These are phyloP conservation scores for Meganola albula DNA, from an alignment of 2,888 invertebrate genomes.

Conservation along the genomic window DNA sequence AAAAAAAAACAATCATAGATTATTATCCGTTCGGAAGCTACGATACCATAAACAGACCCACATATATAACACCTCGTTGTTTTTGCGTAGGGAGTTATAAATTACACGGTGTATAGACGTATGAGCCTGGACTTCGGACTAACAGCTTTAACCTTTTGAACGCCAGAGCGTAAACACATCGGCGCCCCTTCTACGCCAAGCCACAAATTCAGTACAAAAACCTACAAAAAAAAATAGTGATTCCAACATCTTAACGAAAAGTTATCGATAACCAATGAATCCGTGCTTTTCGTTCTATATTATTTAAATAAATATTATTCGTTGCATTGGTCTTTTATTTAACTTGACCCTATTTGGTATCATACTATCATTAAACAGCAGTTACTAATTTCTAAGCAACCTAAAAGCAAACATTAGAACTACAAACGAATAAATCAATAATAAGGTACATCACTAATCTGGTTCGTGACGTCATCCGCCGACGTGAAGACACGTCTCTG, in stretches of 20 bases:
- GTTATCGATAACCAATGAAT: constrained; percentile 8
- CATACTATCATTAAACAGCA: constrained; percentile 6
- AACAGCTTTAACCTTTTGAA: constrained; percentile 1
- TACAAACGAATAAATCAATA: constrained; percentile 6
- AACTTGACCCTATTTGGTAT: constrained; percentile 4
- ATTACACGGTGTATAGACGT: no score
- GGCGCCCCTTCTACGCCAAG: constrained; percentile 4
- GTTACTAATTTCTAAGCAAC: constrained; percentile 5
- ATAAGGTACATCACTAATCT: constrained; percentile 4
- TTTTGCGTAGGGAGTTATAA: no score
- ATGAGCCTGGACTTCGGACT: no score
- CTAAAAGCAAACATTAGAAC: constrained; percentile 5
- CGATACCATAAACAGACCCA: no score
- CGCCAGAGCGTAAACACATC: constrained; percentile 2
- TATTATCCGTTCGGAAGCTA: no score
- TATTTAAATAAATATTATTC: constrained; percentile 8
- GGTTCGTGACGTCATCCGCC: constrained; percentile 5
- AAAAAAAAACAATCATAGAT: no score
- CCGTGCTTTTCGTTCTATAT: constrained; percentile 6
- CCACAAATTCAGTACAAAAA: constrained; percentile 4
- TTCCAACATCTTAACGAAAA: constrained; percentile 4
- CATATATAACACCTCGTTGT: no score
- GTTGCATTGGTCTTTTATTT: constrained; percentile 8
- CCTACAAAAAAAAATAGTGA: constrained; percentile 6
- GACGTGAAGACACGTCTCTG: constrained; percentile 5